phyloP scores from a whole-genome alignment of 1,140 invertebrate genomes.

The Mizuhopecten yessoensis region DNA sequence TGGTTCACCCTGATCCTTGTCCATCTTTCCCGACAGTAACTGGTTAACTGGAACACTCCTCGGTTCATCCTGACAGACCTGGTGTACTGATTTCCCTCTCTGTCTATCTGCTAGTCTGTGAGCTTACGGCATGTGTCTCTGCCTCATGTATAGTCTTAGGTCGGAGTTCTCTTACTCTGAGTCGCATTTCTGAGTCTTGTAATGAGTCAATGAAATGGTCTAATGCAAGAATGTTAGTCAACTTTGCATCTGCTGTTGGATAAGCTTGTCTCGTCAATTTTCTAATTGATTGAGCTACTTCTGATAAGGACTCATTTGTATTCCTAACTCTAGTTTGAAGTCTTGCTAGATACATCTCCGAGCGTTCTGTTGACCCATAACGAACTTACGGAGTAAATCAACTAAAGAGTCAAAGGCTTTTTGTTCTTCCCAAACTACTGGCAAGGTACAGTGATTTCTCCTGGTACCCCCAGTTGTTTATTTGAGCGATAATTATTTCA shows the following conservation, averaged over 20 bases:
- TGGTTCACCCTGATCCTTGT: neutral
- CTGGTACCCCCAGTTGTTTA: too few species aligned
- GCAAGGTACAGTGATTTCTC: too few species aligned
- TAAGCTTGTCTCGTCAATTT: conserved; percentile 47
- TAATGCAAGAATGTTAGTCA: conserved; percentile 15
- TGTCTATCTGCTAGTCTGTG: conserved; percentile 45
- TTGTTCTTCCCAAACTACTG: conserved; percentile 19
- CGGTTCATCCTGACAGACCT: neutral
- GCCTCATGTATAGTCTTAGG: conserved; percentile 41
- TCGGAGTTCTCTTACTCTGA: conserved; percentile 9
- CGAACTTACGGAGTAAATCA: neutral
- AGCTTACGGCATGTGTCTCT: conserved; percentile 35
- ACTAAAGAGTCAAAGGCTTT: conserved; percentile 41
- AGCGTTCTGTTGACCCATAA: conserved; percentile 43
- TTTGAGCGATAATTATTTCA: conserved; percentile 10
- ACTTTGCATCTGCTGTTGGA: conserved; percentile 7
- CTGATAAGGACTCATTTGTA: conserved; percentile 44
- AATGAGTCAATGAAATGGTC: conserved; percentile 48
- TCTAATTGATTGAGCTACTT: conserved; percentile 46
- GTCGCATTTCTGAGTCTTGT: conserved; percentile 32
- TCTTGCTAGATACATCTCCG: conserved; percentile 42
- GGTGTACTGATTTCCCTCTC: neutral
- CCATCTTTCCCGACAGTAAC: neutral
- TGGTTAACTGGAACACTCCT: neutral
- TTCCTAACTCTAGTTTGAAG: conserved; percentile 15